A percentile compares a stretch with the other conserved stretches of the same genome.
phyloP scores from a whole-genome alignment of 1,140 invertebrate species.

The Bursaphelenchus mucronatus region DNA sequence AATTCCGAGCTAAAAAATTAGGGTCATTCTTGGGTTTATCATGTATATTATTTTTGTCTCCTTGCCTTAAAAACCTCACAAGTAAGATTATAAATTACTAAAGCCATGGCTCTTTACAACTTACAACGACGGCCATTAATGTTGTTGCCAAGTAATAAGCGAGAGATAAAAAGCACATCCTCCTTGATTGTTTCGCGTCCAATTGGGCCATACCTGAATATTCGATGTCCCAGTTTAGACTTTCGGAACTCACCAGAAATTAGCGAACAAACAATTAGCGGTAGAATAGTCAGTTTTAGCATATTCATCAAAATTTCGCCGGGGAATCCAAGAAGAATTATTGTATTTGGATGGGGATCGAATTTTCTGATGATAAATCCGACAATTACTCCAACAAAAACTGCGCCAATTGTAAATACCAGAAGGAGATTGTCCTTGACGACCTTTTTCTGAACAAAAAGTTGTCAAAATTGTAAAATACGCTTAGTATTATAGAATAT shows the following conservation, averaged over 20 bases:
- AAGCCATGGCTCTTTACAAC: background rate
- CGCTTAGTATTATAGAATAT: no score
- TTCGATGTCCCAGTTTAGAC: no score
- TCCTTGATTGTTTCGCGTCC: conserved; percentile 44
- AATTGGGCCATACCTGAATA: conserved; percentile 38
- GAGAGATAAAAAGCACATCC: conserved; percentile 39
- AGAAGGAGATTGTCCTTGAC: conserved; percentile 44
- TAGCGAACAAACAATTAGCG: conserved; percentile 17
- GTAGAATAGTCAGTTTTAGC: conserved; percentile 42
- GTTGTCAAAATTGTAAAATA: background rate
- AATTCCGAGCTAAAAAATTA: conserved; percentile 27
- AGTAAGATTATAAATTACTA: conserved; percentile 11
- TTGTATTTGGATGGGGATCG: conserved; percentile 31
- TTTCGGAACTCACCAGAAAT: conserved; percentile 22
- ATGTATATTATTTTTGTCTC: background rate
- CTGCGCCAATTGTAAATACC: conserved; percentile 43
- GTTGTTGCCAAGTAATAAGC: conserved; percentile 41
- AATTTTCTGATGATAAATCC: conserved; percentile 39
- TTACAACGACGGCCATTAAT: conserved; percentile 37
- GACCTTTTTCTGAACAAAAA: conserved; percentile 18
- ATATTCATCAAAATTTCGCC: conserved; percentile 45
- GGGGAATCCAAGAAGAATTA: conserved; percentile 53
- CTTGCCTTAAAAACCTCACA: background rate
- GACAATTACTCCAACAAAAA: conserved; percentile 43
- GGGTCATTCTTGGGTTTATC: no score